These are phyloP conservation scores for Bufo gargarizans DNA, from an alignment of 2,113 vertebrate species.

Conservation along the genomic window DNA sequence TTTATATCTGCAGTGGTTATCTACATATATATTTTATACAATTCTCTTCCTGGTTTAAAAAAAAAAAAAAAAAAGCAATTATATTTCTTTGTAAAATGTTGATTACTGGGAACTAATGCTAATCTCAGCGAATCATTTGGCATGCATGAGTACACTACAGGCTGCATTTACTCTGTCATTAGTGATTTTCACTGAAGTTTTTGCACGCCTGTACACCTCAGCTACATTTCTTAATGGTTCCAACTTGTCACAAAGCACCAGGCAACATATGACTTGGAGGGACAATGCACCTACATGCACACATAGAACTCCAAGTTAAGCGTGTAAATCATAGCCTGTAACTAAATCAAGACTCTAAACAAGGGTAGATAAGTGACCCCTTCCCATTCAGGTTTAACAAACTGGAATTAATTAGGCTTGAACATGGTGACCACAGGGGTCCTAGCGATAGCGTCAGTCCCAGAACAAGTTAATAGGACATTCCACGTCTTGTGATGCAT, in stretches of 20 bases:
- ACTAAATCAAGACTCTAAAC: neutral
- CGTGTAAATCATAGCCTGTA: neutral
- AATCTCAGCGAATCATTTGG: neutral
- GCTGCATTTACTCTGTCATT: conserved; percentile 9
- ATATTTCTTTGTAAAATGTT: no score
- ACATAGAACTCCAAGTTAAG: neutral
- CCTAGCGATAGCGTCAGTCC: neutral
- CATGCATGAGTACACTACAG: neutral
- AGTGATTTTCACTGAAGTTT: neutral
- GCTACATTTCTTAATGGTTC: neutral
- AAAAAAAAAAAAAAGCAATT: neutral
- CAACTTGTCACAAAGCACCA: neutral
- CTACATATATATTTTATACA: neutral
- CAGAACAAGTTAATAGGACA: neutral
- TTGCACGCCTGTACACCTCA: neutral
- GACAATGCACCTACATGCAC: neutral
- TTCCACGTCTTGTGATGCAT: neutral
- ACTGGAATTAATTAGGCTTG: conserved; percentile 48
- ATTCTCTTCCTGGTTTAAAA: neutral
- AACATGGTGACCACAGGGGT: conserved; percentile 25
- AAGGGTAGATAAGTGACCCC: conserved; percentile 24
- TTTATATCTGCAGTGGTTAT: neutral
- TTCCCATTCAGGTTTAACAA: conserved; percentile 39
- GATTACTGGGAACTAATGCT: neutral
- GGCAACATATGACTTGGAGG: neutral